phyloP scores from a whole-genome alignment of 2,797 vertebrate species.

The Hipposideros larvatus region DNA sequence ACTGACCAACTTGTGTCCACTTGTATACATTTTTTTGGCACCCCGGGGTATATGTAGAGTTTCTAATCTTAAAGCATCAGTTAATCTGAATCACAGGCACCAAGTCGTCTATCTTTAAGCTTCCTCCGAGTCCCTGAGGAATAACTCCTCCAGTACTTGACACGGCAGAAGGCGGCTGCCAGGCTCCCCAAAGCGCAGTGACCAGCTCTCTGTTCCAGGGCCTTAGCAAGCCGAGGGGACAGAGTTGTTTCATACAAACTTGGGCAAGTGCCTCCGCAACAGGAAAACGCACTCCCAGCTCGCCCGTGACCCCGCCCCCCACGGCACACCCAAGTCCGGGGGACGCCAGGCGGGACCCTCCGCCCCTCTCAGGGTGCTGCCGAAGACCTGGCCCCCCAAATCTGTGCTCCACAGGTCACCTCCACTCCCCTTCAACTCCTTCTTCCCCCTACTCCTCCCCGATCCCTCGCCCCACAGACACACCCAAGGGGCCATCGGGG shows the following conservation, averaged over 20 bases:
- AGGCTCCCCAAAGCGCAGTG: neutral
- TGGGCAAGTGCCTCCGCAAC: constrained; percentile 40
- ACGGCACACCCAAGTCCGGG: neutral
- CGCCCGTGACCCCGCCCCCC: neutral
- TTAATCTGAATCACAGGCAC: constrained; percentile 35
- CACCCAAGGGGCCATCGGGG: neutral
- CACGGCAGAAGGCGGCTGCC: neutral
- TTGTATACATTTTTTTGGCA: too few species aligned
- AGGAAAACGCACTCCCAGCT: constrained; percentile 4
- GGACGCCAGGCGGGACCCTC: neutral
- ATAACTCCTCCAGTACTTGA: neutral
- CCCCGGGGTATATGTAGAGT: neutral
- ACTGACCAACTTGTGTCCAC: too few species aligned
- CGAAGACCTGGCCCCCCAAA: neutral
- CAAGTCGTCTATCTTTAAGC: neutral
- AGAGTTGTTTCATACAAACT: constrained; percentile 68
- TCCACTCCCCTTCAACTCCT: neutral
- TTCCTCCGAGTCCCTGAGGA: neutral
- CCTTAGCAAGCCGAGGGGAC: neutral
- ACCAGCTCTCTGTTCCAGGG: neutral
- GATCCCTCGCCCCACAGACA: neutral
- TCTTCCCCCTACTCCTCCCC: neutral
- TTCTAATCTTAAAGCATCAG: constrained; percentile 58
- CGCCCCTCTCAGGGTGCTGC: neutral
- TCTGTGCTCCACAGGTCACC: neutral